phyloP scores from a whole-genome alignment of 2,113 vertebrate species.

The Seriola dumerili region DNA sequence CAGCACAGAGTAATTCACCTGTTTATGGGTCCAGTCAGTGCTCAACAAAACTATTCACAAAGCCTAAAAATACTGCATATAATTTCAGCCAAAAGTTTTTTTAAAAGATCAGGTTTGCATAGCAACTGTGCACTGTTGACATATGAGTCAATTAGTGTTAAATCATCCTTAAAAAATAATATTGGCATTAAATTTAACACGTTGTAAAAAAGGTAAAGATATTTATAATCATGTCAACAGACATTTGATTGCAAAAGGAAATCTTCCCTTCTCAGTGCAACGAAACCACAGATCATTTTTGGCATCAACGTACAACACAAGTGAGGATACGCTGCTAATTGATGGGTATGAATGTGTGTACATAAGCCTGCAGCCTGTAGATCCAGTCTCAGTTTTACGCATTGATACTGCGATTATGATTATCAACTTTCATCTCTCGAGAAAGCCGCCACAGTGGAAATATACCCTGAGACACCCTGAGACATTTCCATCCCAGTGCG shows the following conservation, averaged over 20 bases:
- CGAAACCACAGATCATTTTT: slow-evolving; percentile 49
- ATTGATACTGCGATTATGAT: slow-evolving; percentile 53
- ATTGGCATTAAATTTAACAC: slow-evolving; percentile 41
- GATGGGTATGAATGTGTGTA: slow-evolving; percentile 23
- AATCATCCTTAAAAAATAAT: slow-evolving; percentile 45
- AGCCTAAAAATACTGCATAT: slow-evolving; percentile 21
- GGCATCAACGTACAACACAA: slow-evolving; percentile 50
- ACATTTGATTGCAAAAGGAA: slow-evolving; percentile 21
- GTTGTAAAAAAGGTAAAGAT: slow-evolving; percentile 33
- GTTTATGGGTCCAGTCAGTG: slow-evolving; percentile 26
- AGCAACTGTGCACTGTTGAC: slow-evolving; percentile 59
- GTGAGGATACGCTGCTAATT: slow-evolving; percentile 7
- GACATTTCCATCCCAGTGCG: slow-evolving; percentile 61
- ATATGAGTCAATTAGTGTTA: slow-evolving; percentile 8
- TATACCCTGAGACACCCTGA: slow-evolving; percentile 59
- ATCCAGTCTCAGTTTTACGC: slow-evolving; percentile 57
- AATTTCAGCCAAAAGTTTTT: slow-evolving; percentile 27
- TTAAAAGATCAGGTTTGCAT: slow-evolving; percentile 67
- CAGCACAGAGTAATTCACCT: slow-evolving; percentile 47
- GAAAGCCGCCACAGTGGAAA: slow-evolving; percentile 73
- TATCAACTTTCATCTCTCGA: slow-evolving; percentile 68
- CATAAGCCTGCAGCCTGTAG: background rate
- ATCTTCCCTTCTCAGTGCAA: slow-evolving; percentile 45
- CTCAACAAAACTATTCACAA: slow-evolving; percentile 37
- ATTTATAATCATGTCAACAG: slow-evolving; percentile 16